Evolutionary conservation across 2,113 vertebrate genomes (phyloP), one percentile per base, ranked within the genome.

Genomic region (Turdus rufiventris): DNA sequence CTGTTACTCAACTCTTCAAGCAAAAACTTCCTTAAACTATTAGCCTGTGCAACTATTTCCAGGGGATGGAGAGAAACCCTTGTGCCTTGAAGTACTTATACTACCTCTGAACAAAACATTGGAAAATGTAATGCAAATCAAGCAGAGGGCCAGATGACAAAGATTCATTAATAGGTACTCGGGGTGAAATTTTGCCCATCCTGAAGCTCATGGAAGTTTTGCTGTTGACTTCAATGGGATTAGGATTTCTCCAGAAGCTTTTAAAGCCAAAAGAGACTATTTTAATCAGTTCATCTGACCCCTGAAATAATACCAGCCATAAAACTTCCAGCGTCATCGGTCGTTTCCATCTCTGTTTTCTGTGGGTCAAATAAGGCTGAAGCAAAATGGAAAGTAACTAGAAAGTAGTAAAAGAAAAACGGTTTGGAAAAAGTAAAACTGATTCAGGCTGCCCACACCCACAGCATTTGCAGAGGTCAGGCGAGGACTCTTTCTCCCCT

Each of bases 311-410:
- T 14, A 87, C 15, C 0, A 0, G 47, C 38, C 85, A 77, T 88
- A 96, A 96, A 96, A 88, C 58, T 91, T 82, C 58, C 79, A 94
- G 48, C 7, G 0, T 36, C 67, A 26, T 62, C 2, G 0, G 77
- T 66, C 13, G 0, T 94, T 94, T 94, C 78, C 81, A 76, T 62
- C 92, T 94, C 66, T 85, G 6, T 61, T 89, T 85, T 70, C 81
- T 85, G 79, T 70, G 74, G 88, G 87, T 96, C 94, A 95, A 95
- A 85, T 94, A 88, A 96, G 93, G 94, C 79, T 91, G 91, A 79
- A 95, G 88, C 43, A 85, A 93, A 95, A 85, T 33, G 85, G 81
- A 96, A 96, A 95, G 91, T 85, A 94, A 97, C 96, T 96, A 94
- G 95, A 95, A 94, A 97, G 95, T 97, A 95, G 94, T 91, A 93